Evolutionary conservation across 2,888 invertebrate species (phyloP).

Genomic region (Rhagophthalmus giganteus): DNA sequence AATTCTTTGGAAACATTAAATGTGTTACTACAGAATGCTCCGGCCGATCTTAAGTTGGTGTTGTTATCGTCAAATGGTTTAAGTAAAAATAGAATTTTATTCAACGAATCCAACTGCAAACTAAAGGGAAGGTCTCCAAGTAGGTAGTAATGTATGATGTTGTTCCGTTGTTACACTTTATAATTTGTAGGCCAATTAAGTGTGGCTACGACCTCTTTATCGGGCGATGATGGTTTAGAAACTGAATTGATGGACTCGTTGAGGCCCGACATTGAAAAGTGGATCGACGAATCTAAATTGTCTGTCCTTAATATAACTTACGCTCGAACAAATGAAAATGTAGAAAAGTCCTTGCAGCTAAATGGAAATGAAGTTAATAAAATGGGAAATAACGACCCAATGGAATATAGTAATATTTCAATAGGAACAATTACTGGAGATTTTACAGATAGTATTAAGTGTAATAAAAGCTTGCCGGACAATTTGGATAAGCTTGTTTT

Average conservation of each 20-base stretch:
- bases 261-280: slow-evolving; percentile 51
- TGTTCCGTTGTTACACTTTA: slow-evolving; percentile 13
- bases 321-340: slow-evolving; percentile 21
- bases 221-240: slow-evolving; percentile 51
- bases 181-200: slow-evolving; percentile 56
- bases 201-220: slow-evolving; percentile 50
- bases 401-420: slow-evolving; percentile 39
- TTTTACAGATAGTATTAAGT: slow-evolving; percentile 32
- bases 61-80: slow-evolving; percentile 60
- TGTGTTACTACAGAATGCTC: slow-evolving; percentile 62
- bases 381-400: neutral
- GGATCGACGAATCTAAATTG: slow-evolving; percentile 53
- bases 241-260: slow-evolving; percentile 48
- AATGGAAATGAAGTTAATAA: neutral
- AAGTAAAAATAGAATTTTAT: slow-evolving; percentile 51
- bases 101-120: slow-evolving; percentile 48
- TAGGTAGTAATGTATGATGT: slow-evolving; percentile 49
- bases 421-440: slow-evolving; percentile 37
- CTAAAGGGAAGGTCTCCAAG: slow-evolving; percentile 60
- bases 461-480: slow-evolving; percentile 41
- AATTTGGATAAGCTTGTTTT: slow-evolving; percentile 43
- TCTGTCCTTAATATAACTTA: slow-evolving; percentile 45
- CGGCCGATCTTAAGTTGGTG: slow-evolving; percentile 58
- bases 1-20: slow-evolving; percentile 80
- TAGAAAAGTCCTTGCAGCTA: slow-evolving; percentile 1